These are phyloP conservation scores for Megalonaias nervosa DNA, from an alignment of 1,140 invertebrate species.

Conservation along the genomic window DNA sequence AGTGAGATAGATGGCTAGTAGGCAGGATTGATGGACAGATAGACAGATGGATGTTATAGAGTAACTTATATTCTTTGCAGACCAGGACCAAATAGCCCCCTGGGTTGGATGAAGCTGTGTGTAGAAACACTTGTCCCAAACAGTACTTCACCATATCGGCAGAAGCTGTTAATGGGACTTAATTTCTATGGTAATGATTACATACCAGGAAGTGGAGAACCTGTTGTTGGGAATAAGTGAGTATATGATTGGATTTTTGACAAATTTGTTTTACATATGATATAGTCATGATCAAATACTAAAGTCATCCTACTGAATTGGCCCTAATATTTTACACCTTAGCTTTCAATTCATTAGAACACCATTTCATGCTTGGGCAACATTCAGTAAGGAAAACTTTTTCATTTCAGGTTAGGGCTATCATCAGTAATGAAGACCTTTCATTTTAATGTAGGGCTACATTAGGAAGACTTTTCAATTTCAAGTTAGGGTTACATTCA, in stretches of 20 bases:
- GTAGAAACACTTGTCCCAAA: constrained; percentile 80
- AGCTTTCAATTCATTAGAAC: neutral
- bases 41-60: neutral
- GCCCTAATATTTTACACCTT: neutral
- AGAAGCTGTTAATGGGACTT: constrained; percentile 89
- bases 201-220: constrained; percentile 81
- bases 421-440: too few species aligned
- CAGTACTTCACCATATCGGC: constrained; percentile 74
- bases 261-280: too few species aligned
- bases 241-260: constrained; percentile 71
- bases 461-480: too few species aligned
- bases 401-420: too few species aligned
- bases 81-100: constrained; percentile 86
- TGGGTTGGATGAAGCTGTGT: constrained; percentile 86
- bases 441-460: too few species aligned
- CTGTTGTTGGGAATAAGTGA: constrained; percentile 86
- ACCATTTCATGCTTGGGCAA: too few species aligned
- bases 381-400: too few species aligned
- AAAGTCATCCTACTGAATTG: neutral
- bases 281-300: neutral
- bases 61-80: constrained; percentile 47
- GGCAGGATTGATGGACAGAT: too few species aligned
- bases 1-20: too few species aligned
- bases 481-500: too few species aligned
- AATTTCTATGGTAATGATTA: constrained; percentile 97